Percentiles rank a stretch among this genome's conserved stretches.
These are phyloP conservation scores for Cyanoliseus patagonus DNA, from an alignment of 2,113 vertebrate species.

Conservation along the genomic window DNA sequence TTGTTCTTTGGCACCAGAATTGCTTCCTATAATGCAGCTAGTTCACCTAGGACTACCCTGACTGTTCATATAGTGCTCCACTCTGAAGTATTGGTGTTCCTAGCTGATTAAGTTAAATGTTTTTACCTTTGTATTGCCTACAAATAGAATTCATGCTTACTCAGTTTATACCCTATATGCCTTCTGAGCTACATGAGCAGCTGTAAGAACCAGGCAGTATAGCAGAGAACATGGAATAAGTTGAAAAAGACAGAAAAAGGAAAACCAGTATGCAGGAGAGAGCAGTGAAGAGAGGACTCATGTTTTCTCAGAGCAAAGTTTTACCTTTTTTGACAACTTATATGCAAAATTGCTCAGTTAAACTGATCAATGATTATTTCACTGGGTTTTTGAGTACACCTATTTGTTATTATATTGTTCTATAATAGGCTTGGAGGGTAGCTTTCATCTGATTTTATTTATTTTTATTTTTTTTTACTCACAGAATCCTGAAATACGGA, in stretches of 20 bases:
- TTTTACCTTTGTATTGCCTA: not conserved
- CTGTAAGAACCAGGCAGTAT: not conserved
- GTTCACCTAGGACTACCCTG: not conserved
- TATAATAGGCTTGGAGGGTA: not conserved
- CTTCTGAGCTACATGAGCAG: not conserved
- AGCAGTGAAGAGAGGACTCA: not conserved
- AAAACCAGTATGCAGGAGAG: not conserved
- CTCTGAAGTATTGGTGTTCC: not conserved
- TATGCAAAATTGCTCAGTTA: not conserved
- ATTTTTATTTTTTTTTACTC: not conserved
- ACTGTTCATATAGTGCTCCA: not conserved
- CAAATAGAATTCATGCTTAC: not conserved
- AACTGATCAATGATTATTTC: not conserved
- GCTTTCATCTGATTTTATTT: not conserved
- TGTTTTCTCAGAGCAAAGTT: not conserved
- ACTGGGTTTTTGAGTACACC: not conserved
- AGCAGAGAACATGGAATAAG: not conserved
- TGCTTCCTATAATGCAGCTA: not conserved
- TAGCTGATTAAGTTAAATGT: not conserved
- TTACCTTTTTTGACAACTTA: not conserved
- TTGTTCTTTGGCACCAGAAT: not conserved
- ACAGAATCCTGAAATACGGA: not conserved
- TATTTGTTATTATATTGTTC: not conserved
- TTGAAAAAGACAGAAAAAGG: not conserved
- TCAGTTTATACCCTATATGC: not conserved